These are phyloP conservation scores for Varroa destructor DNA, from an alignment of 1,140 invertebrate species.

Conservation along the genomic window DNA sequence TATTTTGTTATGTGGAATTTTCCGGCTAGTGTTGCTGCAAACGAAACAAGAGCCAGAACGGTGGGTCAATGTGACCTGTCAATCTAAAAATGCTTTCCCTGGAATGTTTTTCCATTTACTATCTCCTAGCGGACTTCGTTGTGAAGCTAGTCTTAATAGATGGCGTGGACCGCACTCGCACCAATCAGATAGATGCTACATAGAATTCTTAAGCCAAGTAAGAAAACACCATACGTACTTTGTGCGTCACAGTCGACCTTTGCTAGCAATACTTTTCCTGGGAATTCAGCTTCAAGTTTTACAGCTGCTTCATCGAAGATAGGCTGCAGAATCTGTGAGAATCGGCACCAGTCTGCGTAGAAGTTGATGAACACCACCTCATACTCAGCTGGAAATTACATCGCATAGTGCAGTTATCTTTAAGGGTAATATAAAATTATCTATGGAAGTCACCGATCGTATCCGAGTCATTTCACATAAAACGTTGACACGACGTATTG, in stretches of 20 bases:
- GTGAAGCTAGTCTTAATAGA: no score
- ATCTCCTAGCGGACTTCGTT: no score
- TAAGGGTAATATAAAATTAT: no score
- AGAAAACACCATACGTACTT: background rate
- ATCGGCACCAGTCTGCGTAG: constrained; percentile 93
- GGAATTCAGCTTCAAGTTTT: constrained; percentile 21
- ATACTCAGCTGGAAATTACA: constrained; percentile 56
- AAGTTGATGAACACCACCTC: constrained; percentile 97
- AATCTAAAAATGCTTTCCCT: constrained; percentile 12
- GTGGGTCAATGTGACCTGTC: constrained; percentile 30
- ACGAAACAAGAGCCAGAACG: constrained; percentile 34
- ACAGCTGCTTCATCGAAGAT: constrained; percentile 19
- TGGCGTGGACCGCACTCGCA: background rate
- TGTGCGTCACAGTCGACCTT: constrained; percentile 19
- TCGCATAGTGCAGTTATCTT: no score
- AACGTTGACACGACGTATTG: no score
- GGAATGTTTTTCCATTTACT: background rate
- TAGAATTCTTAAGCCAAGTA: background rate
- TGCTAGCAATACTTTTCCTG: background rate
- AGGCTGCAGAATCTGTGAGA: constrained; percentile 38
- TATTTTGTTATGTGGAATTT: constrained; percentile 95
- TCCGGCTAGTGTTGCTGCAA: constrained; percentile 58
- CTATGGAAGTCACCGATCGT: no score
- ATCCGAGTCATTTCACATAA: no score
- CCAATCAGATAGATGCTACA: background rate